Percentiles rank a stretch among this genome's conserved stretches.
phyloP scores from a whole-genome alignment of 2,113 vertebrate genomes.

The Epinephelus lanceolatus region DNA sequence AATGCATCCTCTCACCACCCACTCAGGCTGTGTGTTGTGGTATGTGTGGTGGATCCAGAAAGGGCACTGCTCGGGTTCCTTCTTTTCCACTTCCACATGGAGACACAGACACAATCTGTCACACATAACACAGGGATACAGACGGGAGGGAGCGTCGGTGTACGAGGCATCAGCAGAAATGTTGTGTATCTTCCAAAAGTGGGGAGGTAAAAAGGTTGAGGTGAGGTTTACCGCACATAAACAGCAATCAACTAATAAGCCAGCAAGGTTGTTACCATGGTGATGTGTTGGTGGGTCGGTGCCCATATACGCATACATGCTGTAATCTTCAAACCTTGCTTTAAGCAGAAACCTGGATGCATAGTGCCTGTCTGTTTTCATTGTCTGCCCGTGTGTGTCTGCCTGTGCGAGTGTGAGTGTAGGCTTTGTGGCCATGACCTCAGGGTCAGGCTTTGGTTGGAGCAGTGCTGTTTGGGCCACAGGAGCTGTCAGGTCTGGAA shows the following conservation, averaged over 20 bases:
- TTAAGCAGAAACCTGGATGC: slow-evolving; percentile 22
- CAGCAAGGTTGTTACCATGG: slow-evolving; percentile 76
- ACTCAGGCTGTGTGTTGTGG: slow-evolving; percentile 39
- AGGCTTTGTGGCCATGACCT: slow-evolving; percentile 35
- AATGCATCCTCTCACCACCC: slow-evolving; percentile 13
- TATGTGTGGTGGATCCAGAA: slow-evolving; percentile 35
- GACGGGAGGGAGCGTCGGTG: not conserved
- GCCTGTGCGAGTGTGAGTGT: slow-evolving; percentile 4
- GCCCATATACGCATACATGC: slow-evolving; percentile 9
- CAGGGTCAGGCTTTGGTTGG: slow-evolving; percentile 37
- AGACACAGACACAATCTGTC: slow-evolving; percentile 14
- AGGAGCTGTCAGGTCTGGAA: slow-evolving; percentile 51
- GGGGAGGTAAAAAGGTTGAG: slow-evolving; percentile 10
- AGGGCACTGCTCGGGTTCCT: slow-evolving; percentile 34
- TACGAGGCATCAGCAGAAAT: slow-evolving; percentile 35
- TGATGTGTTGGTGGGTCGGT: slow-evolving; percentile 50
- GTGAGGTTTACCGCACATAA: slow-evolving; percentile 40
- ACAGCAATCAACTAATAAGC: slow-evolving; percentile 66
- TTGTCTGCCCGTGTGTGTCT: not conserved
- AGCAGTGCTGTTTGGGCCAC: slow-evolving; percentile 34
- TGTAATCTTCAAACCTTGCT: slow-evolving; percentile 19
- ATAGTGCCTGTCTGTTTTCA: slow-evolving; percentile 18
- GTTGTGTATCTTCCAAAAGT: slow-evolving; percentile 21
- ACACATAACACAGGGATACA: not conserved
- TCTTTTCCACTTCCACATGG: slow-evolving; percentile 28